These are phyloP conservation scores for Cisticola juncidis DNA, from an alignment of 2,113 vertebrate genomes.

Conservation along the genomic window DNA sequence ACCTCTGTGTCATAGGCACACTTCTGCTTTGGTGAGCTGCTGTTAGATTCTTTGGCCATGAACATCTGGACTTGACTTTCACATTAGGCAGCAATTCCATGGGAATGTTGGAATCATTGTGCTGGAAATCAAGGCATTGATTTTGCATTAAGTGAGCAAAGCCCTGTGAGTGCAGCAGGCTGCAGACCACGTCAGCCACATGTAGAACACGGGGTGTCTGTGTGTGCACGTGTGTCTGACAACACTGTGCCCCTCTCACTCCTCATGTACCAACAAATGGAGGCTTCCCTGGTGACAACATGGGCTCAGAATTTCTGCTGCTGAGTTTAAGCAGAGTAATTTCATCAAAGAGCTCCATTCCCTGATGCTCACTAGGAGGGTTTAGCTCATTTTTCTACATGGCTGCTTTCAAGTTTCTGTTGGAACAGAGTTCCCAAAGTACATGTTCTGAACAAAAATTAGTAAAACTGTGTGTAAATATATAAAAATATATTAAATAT, in stretches of 20 bases:
- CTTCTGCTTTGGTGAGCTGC: background rate
- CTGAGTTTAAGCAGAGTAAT: background rate
- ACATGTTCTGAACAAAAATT: background rate
- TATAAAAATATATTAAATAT: background rate
- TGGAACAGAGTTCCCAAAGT: background rate
- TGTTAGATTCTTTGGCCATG: background rate
- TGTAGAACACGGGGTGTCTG: background rate
- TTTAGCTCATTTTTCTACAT: background rate
- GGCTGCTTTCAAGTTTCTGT: background rate
- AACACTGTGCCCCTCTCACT: background rate
- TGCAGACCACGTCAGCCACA: background rate
- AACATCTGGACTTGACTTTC: background rate
- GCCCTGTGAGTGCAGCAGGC: background rate
- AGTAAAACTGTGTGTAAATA: background rate
- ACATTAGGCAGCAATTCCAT: background rate
- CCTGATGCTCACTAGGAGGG: background rate
- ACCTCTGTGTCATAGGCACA: background rate
- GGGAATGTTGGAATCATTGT: background rate
- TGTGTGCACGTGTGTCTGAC: background rate
- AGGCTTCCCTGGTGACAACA: background rate
- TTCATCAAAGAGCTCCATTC: background rate
- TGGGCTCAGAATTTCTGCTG: background rate
- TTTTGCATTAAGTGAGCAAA: slow-evolving; percentile 40
- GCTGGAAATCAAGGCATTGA: slow-evolving; percentile 4
- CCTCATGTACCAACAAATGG: background rate